These are phyloP conservation scores for Clarias fuscus DNA, from an alignment of 2,797 vertebrate genomes.

Conservation along the genomic window DNA sequence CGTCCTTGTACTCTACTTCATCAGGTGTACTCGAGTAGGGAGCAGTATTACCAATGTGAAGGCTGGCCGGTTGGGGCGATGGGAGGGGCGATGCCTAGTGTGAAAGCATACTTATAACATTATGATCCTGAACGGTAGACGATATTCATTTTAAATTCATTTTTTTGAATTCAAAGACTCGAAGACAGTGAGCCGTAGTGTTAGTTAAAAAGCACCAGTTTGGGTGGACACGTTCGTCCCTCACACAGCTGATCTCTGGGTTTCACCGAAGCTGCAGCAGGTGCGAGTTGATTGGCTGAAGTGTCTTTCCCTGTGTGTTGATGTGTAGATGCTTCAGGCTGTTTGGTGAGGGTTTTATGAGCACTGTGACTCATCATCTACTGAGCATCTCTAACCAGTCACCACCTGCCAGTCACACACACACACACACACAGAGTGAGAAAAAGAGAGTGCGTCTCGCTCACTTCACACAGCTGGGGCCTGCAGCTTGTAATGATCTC, in stretches of 20 bases:
- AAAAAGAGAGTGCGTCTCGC: slow-evolving; percentile 38
- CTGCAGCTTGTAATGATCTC: slow-evolving; percentile 63
- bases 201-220: not conserved
- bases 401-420: slow-evolving; percentile 38
- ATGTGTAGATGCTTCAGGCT: slow-evolving; percentile 7
- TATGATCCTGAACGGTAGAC: no score
- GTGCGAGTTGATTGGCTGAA: slow-evolving; percentile 20
- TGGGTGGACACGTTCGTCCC: not conserved
- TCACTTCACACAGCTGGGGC: slow-evolving; percentile 64
- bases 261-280: slow-evolving; percentile 2
- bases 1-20: no score
- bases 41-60: no score
- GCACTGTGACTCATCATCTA: slow-evolving; percentile 16
- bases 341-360: slow-evolving; percentile 29
- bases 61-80: no score
- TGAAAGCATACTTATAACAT: no score
- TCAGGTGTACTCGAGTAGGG: no score
- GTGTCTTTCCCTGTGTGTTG: not conserved
- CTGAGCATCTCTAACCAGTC: slow-evolving; percentile 49
- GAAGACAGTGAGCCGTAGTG: not conserved
- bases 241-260: slow-evolving; percentile 12
- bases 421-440: slow-evolving; percentile 12
- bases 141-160: no score
- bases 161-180: not conserved
- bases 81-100: no score